Evolutionary conservation across 2,797 vertebrate species (phyloP).

Genomic region (Anabacerthia variegaticeps): DNA sequence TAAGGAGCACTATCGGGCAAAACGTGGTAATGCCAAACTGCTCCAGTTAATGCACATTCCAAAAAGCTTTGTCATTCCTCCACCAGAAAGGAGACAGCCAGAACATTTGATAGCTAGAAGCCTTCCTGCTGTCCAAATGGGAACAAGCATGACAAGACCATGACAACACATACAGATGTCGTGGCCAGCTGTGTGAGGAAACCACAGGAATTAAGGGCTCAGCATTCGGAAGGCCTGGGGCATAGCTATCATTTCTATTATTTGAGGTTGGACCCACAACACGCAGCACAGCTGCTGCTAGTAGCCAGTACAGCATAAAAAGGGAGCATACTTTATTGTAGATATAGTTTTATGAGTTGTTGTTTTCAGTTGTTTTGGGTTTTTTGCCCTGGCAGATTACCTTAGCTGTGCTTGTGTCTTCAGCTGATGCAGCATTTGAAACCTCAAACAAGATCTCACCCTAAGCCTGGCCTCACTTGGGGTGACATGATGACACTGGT

Average conservation of each 20-base stretch:
- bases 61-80: neutral
- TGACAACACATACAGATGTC: neutral
- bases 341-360: neutral
- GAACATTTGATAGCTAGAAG: neutral
- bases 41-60: neutral
- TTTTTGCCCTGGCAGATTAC: neutral
- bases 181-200: neutral
- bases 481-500: rapidly evolving
- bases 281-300: neutral
- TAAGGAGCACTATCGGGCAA: neutral
- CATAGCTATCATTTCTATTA: neutral
- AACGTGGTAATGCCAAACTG: neutral
- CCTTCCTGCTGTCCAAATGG: neutral
- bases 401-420: neutral
- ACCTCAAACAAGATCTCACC: neutral
- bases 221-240: neutral
- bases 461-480: neutral
- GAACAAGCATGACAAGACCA: neutral
- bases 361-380: neutral
- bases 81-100: neutral
- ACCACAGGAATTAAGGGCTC: rapidly evolving
- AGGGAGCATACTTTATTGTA: neutral
- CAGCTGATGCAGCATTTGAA: neutral
- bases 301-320: neutral
- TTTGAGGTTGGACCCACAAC: neutral